Percentiles rank a stretch among this genome's conserved stretches.
These are phyloP conservation scores for Struthio camelus DNA, from an alignment of 2,113 vertebrate genomes.

Conservation along the genomic window DNA sequence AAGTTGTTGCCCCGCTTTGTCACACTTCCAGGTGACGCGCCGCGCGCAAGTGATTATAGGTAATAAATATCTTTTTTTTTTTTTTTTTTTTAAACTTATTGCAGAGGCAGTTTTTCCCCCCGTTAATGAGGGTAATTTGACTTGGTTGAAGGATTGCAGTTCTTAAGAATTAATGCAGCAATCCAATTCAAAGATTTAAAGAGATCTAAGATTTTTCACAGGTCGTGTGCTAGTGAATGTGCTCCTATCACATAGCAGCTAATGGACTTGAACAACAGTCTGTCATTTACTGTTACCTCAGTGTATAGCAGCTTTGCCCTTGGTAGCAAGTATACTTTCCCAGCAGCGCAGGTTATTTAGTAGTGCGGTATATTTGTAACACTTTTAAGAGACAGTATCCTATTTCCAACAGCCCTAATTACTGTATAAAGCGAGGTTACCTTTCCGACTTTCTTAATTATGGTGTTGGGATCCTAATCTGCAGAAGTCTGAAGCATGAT, in stretches of 20 bases:
- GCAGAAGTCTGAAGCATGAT: constrained; percentile 44
- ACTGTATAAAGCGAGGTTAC: constrained; percentile 75
- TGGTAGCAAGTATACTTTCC: constrained; percentile 84
- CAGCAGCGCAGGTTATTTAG: constrained; percentile 90
- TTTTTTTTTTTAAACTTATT: constrained; percentile 88
- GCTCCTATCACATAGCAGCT: constrained; percentile 97
- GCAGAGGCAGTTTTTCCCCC: constrained; percentile 97
- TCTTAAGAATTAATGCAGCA: constrained; percentile 99
- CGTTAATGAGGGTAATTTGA: constrained; percentile 99
- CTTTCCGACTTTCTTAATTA: constrained; percentile 76
- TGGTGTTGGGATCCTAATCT: constrained; percentile 73
- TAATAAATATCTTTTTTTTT: constrained; percentile 90
- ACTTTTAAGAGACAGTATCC: constrained; percentile 76
- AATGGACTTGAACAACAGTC: constrained; percentile 99
- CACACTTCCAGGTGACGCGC: constrained; percentile 72
- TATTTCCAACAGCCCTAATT: constrained; percentile 77
- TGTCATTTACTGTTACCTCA: constrained; percentile 88
- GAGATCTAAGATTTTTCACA: constrained; percentile 99
- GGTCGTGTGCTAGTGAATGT: constrained; percentile 97
- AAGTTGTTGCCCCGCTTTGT: constrained; percentile 63
- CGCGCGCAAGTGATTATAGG: constrained; percentile 91
- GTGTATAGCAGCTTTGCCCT: constrained; percentile 94
- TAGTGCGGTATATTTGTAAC: constrained; percentile 74
- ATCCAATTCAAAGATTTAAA: constrained; percentile 96
- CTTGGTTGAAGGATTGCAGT: constrained; percentile 99